These are phyloP conservation scores for Notarius lentiginosus DNA, from an alignment of 2,113 vertebrate genomes.

Conservation along the genomic window DNA sequence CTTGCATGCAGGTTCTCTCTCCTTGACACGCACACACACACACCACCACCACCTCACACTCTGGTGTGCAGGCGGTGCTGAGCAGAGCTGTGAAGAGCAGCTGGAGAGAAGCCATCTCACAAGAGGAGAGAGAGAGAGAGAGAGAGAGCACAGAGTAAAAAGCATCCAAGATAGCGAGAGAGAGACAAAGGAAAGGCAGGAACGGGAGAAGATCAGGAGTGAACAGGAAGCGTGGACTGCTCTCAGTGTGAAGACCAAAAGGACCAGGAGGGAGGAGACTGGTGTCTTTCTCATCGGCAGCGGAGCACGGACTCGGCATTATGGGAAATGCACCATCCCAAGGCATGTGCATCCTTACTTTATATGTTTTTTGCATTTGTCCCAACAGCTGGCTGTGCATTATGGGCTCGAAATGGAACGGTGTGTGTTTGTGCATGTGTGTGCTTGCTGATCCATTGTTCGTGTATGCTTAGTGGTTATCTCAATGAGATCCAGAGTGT, in stretches of 20 bases:
- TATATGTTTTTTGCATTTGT: slow-evolving; percentile 52
- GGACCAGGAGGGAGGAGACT: slow-evolving; percentile 56
- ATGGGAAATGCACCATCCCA: slow-evolving; percentile 84
- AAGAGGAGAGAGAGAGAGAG: slow-evolving; percentile 55
- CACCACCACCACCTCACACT: slow-evolving; percentile 51
- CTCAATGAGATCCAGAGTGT: slow-evolving; percentile 47
- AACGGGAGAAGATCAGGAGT: slow-evolving; percentile 62
- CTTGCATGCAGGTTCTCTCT: slow-evolving; percentile 41
- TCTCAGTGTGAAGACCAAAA: slow-evolving; percentile 53
- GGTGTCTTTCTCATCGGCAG: slow-evolving; percentile 69
- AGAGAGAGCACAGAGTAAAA: slow-evolving; percentile 10
- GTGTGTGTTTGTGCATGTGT: slow-evolving; percentile 18
- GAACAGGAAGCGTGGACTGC: slow-evolving; percentile 63
- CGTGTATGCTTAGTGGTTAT: slow-evolving; percentile 50
- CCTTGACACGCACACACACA: slow-evolving; percentile 52
- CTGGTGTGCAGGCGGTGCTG: slow-evolving; percentile 65
- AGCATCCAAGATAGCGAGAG: slow-evolving; percentile 13
- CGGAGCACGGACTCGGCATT: slow-evolving; percentile 73
- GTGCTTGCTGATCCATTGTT: slow-evolving; percentile 41
- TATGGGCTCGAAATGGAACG: slow-evolving; percentile 40
- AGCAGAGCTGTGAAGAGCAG: slow-evolving; percentile 60
- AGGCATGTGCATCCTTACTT: slow-evolving; percentile 74
- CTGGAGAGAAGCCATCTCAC: slow-evolving; percentile 70
- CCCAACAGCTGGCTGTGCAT: slow-evolving; percentile 45
- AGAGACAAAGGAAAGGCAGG: slow-evolving; percentile 49